Evolutionary conservation across 2,888 invertebrate genomes (phyloP).

Genomic region (Meta bourneti): DNA sequence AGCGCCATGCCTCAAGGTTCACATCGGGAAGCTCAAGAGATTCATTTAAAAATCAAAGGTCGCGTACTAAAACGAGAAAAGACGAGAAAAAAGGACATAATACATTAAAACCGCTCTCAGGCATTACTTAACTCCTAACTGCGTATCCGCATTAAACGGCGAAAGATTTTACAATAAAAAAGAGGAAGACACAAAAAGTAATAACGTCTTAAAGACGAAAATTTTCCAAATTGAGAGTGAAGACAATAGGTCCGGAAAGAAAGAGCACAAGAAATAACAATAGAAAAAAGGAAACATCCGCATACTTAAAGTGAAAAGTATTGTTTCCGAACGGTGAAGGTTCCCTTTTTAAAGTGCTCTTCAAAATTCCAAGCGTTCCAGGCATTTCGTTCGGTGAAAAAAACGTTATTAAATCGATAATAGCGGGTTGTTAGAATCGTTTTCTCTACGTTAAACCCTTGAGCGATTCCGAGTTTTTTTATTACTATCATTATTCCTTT

Average conservation of each 20-base stretch:
- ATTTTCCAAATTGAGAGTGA: conserved; percentile 52
- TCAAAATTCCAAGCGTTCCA: conserved; percentile 35
- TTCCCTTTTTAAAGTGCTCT: conserved; percentile 58
- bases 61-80: conserved; percentile 10
- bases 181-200: conserved; percentile 2
- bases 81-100: background rate
- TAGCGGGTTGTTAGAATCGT: conserved; percentile 75
- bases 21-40: background rate
- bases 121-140: conserved; percentile 52
- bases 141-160: conserved; percentile 4
- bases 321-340: conserved; percentile 54
- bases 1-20: background rate
- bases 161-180: conserved; percentile 20
- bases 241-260: background rate
- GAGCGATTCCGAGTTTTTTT: conserved; percentile 43
- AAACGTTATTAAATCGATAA: conserved; percentile 76
- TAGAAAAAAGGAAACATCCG: conserved; percentile 27
- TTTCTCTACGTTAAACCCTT: conserved; percentile 74
- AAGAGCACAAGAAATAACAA: conserved; percentile 5
- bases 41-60: conserved; percentile 26
- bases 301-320: conserved; percentile 63
- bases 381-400: conserved; percentile 39
- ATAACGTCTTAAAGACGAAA: conserved; percentile 59
- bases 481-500: background rate
- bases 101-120: conserved; percentile 33